These are phyloP conservation scores for Eudyptes chrysolophus DNA, from an alignment of 2,113 vertebrate species.

Conservation along the genomic window DNA sequence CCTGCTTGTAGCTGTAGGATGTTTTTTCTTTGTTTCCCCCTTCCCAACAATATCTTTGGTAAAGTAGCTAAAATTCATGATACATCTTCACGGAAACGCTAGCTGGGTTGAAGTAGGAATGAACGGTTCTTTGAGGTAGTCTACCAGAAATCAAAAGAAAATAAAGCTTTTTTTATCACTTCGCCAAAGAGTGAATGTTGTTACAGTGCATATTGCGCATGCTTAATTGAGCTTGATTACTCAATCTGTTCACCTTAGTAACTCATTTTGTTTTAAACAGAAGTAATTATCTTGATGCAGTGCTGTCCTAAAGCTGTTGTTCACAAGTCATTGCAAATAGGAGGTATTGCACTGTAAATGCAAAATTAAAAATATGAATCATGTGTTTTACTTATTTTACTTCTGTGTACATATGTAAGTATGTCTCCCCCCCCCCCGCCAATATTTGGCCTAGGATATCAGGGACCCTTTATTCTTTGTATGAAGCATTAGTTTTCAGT, in stretches of 20 bases:
- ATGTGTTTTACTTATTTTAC: not conserved
- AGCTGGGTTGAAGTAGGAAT: not conserved
- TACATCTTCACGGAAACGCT: not conserved
- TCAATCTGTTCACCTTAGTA: conserved; percentile 7
- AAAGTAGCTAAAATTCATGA: not conserved
- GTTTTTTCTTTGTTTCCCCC: not conserved
- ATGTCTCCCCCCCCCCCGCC: no score
- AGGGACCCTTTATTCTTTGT: not conserved
- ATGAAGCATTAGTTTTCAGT: not conserved
- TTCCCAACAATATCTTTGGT: not conserved
- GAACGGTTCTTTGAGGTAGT: not conserved
- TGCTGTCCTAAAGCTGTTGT: not conserved
- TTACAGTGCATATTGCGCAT: not conserved
- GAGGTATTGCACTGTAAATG: not conserved
- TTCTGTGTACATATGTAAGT: not conserved
- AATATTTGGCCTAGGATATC: not conserved
- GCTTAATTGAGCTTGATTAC: conserved; percentile 11
- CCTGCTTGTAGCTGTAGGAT: not conserved
- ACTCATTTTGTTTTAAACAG: not conserved
- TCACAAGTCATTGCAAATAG: not conserved
- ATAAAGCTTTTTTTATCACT: not conserved
- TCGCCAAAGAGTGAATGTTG: not conserved
- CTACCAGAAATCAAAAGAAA: not conserved
- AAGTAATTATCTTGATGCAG: not conserved
- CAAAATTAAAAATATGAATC: not conserved